Conservation (phyloP, 2,113 vertebrate species). For the Eptesicus fuscus region DNA sequence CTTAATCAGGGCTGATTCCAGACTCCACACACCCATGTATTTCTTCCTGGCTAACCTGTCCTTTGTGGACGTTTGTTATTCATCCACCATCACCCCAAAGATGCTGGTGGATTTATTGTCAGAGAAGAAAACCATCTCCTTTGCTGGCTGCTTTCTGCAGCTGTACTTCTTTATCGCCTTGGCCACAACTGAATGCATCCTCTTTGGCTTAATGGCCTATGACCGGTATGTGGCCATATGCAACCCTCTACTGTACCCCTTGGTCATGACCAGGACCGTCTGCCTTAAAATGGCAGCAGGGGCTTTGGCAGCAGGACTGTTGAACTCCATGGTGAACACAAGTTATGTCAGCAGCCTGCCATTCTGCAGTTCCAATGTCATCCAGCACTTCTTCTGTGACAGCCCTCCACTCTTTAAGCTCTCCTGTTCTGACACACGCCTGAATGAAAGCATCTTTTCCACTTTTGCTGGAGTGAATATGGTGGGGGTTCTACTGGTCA, state of each 20-base stretch:
- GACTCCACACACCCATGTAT: slow-evolving; percentile 49
- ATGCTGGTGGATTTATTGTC: slow-evolving; percentile 9
- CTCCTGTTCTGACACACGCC: slow-evolving; percentile 10
- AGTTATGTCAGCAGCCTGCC: slow-evolving; percentile 42
- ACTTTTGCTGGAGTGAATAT: slow-evolving; percentile 48
- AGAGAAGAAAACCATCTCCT: slow-evolving; percentile 44
- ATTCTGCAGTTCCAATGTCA: slow-evolving; percentile 55
- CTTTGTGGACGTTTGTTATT: slow-evolving; percentile 49
- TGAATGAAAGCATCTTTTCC: slow-evolving; percentile 43
- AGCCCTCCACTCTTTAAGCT: slow-evolving; percentile 56
- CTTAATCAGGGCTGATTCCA: rapidly evolving
- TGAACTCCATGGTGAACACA: slow-evolving; percentile 42
- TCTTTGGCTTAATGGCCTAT: slow-evolving; percentile 67
- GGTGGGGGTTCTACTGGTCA: neutral
- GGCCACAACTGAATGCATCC: slow-evolving; percentile 39
- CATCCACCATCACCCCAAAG: slow-evolving; percentile 53
- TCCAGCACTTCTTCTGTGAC: slow-evolving; percentile 71
- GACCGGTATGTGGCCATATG: slow-evolving; percentile 65
- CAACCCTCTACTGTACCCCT: slow-evolving; percentile 52
- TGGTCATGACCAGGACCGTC: slow-evolving; percentile 51
- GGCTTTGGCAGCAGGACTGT: slow-evolving; percentile 35
- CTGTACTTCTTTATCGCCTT: slow-evolving; percentile 46
- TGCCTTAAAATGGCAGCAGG: slow-evolving; percentile 24
- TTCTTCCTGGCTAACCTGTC: slow-evolving; percentile 66
- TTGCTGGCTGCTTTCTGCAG: neutral